These are phyloP conservation scores for Pterocles burchelli DNA, from an alignment of 2,113 vertebrate genomes.

Conservation along the genomic window DNA sequence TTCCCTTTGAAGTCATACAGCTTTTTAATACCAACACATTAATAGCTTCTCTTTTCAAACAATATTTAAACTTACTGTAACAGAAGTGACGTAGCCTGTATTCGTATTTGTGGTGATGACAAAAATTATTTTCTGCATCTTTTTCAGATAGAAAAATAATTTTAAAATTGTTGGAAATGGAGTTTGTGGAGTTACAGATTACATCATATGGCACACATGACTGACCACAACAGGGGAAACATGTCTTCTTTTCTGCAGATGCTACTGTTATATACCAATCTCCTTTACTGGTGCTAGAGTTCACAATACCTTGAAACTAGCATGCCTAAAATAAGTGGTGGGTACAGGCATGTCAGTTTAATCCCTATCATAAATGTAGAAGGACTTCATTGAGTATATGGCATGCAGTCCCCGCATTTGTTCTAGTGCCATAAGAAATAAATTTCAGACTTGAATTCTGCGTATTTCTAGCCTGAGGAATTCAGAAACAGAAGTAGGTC, in stretches of 20 bases:
- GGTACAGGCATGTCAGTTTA: neutral
- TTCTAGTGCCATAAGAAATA: constrained; percentile 13
- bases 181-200: neutral
- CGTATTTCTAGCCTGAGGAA: neutral
- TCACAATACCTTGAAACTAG: neutral
- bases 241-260: neutral
- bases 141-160: neutral
- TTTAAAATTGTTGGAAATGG: neutral
- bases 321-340: neutral
- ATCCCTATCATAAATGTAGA: neutral
- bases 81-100: neutral
- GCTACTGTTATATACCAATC: neutral
- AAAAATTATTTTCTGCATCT: neutral
- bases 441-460: neutral
- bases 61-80: neutral
- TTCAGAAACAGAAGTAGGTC: constrained; percentile 37
- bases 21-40: neutral
- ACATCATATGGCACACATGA: neutral
- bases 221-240: neutral
- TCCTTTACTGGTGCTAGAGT: neutral
- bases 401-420: neutral
- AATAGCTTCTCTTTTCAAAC: neutral
- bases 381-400: neutral
- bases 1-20: neutral
- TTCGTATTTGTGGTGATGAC: neutral